These are phyloP conservation scores for Ennomos erosarius DNA, from an alignment of 2,888 invertebrate genomes.

Conservation along the genomic window DNA sequence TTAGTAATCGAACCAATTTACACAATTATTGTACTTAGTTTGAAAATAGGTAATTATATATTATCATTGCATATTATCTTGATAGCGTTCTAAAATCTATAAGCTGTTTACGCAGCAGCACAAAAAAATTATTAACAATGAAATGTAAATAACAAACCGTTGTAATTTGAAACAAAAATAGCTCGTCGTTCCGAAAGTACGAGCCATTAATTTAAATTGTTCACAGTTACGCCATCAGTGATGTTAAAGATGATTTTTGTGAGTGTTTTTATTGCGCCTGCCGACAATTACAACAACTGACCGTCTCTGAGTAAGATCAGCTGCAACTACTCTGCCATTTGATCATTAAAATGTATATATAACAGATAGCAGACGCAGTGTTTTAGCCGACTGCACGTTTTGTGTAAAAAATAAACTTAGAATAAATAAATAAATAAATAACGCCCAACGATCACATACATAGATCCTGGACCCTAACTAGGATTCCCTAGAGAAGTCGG, in stretches of 20 bases:
- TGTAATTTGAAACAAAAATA: conserved; percentile 65
- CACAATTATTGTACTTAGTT: conserved; percentile 18
- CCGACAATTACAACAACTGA: neutral
- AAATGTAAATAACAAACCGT: conserved; percentile 57
- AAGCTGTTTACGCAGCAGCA: conserved; percentile 32
- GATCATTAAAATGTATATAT: neutral
- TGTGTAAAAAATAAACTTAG: no score
- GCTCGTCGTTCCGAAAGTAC: conserved; percentile 58
- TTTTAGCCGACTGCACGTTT: neutral
- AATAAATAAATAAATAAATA: no score
- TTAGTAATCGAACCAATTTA: conserved; percentile 5
- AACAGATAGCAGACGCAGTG: neutral
- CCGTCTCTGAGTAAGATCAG: conserved; percentile 1
- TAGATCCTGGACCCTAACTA: no score
- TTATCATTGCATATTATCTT: no score
- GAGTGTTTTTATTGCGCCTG: conserved; percentile 39
- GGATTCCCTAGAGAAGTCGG: no score
- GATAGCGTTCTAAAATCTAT: conserved; percentile 40
- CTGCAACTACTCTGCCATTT: conserved; percentile 3
- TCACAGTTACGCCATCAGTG: conserved; percentile 53
- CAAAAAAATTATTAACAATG: conserved; percentile 30
- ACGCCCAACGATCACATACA: no score
- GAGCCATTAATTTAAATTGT: conserved; percentile 65
- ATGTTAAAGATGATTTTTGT: conserved; percentile 53
- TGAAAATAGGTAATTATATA: conserved; percentile 17